These are phyloP conservation scores for Axinella damicornis DNA, from an alignment of 37 sponge, comb jelly and placozoan genomes.

Conservation along the genomic window DNA sequence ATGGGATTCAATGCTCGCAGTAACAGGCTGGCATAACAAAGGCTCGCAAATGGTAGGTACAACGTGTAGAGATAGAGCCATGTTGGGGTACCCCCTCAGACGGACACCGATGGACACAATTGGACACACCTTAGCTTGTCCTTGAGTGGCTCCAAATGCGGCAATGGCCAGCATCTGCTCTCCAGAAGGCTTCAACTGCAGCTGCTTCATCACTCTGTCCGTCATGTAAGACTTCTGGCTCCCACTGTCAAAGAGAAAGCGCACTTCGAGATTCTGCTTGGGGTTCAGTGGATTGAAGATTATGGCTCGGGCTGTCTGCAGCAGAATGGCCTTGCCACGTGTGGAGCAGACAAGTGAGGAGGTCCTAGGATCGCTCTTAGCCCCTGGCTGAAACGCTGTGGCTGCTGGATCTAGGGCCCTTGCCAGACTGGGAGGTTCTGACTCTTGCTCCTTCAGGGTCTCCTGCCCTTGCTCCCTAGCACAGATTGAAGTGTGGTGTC, in stretches of 20 bases:
- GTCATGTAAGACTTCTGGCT: slow-evolving; percentile 39
- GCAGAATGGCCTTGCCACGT: slow-evolving; percentile 7
- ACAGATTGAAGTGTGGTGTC: slow-evolving; percentile 52
- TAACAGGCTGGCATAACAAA: slow-evolving; percentile 16
- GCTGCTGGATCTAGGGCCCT: neutral
- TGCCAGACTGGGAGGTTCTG: neutral
- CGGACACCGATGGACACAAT: slow-evolving; percentile 32
- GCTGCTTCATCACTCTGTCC: slow-evolving; percentile 2
- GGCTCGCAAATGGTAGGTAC: slow-evolving; percentile 50
- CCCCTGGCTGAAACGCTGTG: neutral
- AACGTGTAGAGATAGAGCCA: slow-evolving; percentile 19
- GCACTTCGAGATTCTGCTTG: neutral
- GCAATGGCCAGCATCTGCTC: slow-evolving; percentile 24
- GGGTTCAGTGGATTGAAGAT: slow-evolving; percentile 18
- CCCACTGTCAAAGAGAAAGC: slow-evolving; percentile 34
- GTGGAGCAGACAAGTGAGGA: slow-evolving; percentile 6
- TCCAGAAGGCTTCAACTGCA: neutral
- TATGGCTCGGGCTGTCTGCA: slow-evolving; percentile 25
- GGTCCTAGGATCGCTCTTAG: too few relatives aligned
- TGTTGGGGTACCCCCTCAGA: slow-evolving; percentile 14
- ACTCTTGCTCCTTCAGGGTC: neutral
- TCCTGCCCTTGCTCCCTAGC: neutral
- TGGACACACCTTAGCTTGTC: slow-evolving; percentile 40
- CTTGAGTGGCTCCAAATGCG: slow-evolving; percentile 38
- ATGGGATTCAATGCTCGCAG: neutral